Conservation (phyloP, 2,797 vertebrate genomes). For the Sandelia bainsii region DNA sequence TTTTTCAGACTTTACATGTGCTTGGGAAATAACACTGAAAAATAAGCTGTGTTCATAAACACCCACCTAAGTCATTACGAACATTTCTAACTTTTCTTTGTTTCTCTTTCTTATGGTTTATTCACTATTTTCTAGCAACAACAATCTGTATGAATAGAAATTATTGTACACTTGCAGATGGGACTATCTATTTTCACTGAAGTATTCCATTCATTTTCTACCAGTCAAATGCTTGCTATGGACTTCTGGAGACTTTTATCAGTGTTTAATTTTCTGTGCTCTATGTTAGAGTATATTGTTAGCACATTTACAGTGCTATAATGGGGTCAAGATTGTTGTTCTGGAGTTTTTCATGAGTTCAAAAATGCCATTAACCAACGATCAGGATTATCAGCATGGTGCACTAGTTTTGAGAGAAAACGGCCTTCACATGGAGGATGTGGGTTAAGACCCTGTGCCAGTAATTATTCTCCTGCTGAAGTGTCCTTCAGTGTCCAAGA, state of each 20-base stretch:
- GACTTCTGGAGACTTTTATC: slow-evolving; percentile 80
- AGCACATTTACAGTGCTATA: slow-evolving; percentile 93
- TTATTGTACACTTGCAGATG: slow-evolving; percentile 49
- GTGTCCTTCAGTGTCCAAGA: slow-evolving; percentile 25
- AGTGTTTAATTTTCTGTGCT: slow-evolving; percentile 88
- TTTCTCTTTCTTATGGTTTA: slow-evolving; percentile 30
- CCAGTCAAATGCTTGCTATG: slow-evolving; percentile 69
- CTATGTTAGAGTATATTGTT: slow-evolving; percentile 98
- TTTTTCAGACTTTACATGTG: slow-evolving; percentile 34
- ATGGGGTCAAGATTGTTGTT: slow-evolving; percentile 44
- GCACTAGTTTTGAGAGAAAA: slow-evolving; percentile 11
- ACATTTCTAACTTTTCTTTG: slow-evolving; percentile 30
- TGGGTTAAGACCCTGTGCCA: slow-evolving; percentile 10
- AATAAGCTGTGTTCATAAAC: slow-evolving; percentile 55
- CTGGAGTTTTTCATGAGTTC: slow-evolving; percentile 46
- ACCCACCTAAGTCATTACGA: slow-evolving; percentile 39
- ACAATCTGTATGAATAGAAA: slow-evolving; percentile 52
- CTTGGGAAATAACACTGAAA: slow-evolving; percentile 57
- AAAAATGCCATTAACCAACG: slow-evolving; percentile 54
- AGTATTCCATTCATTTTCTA: slow-evolving; percentile 77
- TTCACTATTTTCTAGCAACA: slow-evolving; percentile 52
- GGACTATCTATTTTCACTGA: slow-evolving; percentile 64
- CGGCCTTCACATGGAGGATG: slow-evolving; percentile 1
- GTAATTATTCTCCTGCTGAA: slow-evolving; percentile 23
- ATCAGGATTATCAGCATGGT: slow-evolving; percentile 24